Evolutionary conservation across 2,113 vertebrate genomes (phyloP), one percentile per base, ranked within the genome.

Genomic region (Salvelinus fontinalis): DNA sequence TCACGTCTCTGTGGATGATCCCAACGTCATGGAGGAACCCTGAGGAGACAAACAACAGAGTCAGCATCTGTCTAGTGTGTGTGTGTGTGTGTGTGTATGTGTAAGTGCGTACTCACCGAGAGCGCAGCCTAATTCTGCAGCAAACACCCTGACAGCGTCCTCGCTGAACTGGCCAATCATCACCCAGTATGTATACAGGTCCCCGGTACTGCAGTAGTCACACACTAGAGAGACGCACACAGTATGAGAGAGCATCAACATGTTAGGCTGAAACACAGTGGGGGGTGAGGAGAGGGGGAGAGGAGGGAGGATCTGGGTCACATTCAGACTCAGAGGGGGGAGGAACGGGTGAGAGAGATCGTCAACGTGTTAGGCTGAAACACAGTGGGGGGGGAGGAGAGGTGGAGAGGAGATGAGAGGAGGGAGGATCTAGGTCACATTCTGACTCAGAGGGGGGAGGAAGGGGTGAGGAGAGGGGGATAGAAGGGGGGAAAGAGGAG

Each of bases 11-110:
- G 85, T 99, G 97, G 72, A 98, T 94, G 74, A 98, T 93, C 5
- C 96, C 97, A 92, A 97, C 87, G 84, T 97, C 95, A 2, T 99
- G 97, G 64, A 99, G 94, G 83, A 98, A 98, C 5, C 95, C 97
- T 99, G 86, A 57, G 24, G 7, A 67, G 16, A 49, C 0, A 70
- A 27, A 75, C 34, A 26, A 24, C 60, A 24, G 3, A 9, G 22
- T 49, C n/a, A 48, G 3, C 18, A n/a, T 66, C 49, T 16, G 51
- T 57, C 51, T 57, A 18, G 18, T 57, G 51, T 57, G 13, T 5
- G 16, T 54, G 2, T 54, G 51, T 54, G 1, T 18, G 51, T 3
- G 4, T 2, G n/a, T 64, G 18, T 24, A 4, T 24, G 7, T 5
- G 11, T 54, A 1, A 1, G 13, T 12, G 68, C 1, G 12, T 60